Evolutionary conservation across 2,113 vertebrate species (phyloP).

Genomic region (Lepus europaeus): DNA sequence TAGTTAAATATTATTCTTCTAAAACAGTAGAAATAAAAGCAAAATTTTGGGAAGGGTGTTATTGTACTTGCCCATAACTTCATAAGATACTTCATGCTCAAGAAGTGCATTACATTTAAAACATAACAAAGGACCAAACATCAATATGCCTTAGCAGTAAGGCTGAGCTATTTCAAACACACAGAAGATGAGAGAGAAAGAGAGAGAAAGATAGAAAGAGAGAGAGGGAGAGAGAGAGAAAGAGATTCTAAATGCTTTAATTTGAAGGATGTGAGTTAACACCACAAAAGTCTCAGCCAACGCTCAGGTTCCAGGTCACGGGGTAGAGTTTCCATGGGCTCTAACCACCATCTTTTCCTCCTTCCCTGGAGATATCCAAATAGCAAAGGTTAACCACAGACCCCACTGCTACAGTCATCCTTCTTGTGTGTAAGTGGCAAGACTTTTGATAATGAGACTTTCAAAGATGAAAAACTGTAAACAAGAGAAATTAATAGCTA

Average conservation of each 20-base stretch:
- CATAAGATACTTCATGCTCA: neutral
- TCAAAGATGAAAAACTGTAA: conserved; percentile 45
- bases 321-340: conserved; percentile 21
- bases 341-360: neutral
- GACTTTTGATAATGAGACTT: conserved; percentile 49
- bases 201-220: neutral
- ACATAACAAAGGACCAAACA: neutral
- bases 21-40: neutral
- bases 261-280: neutral
- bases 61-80: neutral
- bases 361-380: conserved; percentile 44
- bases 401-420: conserved; percentile 11
- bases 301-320: neutral
- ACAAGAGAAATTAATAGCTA: conserved; percentile 46
- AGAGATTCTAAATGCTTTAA: neutral
- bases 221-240: neutral
- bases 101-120: neutral
- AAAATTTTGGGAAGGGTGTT: neutral
- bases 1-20: neutral
- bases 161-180: neutral
- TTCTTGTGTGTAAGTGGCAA: conserved; percentile 40
- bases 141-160: neutral
- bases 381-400: conserved; percentile 66
- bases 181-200: neutral
- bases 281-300: neutral